phyloP scores from a whole-genome alignment of 2,888 invertebrate genomes.

The Ophion slaviceki region DNA sequence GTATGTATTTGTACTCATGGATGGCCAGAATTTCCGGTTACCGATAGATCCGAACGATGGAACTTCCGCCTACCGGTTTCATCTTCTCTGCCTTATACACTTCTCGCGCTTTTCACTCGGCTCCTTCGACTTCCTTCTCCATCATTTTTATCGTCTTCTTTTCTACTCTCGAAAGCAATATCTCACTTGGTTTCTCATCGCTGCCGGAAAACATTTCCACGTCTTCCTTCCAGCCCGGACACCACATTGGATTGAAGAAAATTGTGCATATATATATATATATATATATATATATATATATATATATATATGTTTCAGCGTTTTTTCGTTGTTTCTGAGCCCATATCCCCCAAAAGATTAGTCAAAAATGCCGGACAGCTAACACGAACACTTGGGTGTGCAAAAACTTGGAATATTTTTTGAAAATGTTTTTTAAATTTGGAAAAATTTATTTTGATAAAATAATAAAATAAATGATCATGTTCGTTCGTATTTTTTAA shows the following conservation, averaged over 20 bases:
- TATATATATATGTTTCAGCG: no score
- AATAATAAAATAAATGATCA: no score
- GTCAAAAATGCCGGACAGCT: no score
- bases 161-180: conserved; percentile 35
- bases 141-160: conserved; percentile 28
- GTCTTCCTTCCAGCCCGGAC: conserved; percentile 7
- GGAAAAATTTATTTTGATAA: no score
- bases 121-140: conserved; percentile 1
- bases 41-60: conserved; percentile 58
- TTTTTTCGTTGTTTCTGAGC: no score
- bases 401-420: no score
- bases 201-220: conserved; percentile 35
- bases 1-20: neutral
- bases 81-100: conserved; percentile 30
- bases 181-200: conserved; percentile 41
- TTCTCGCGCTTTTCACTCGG: conserved; percentile 17
- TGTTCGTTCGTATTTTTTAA: no score
- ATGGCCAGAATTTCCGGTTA: conserved; percentile 65
- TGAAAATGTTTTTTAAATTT: no score
- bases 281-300: no score
- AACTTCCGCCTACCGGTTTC: conserved; percentile 63
- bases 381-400: no score
- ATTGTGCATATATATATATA: neutral
- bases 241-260: neutral
- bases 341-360: no score